Base-by-base conservation (phyloP, 2,113 vertebrate species). In the Peromyscus leucopus region DNA sequence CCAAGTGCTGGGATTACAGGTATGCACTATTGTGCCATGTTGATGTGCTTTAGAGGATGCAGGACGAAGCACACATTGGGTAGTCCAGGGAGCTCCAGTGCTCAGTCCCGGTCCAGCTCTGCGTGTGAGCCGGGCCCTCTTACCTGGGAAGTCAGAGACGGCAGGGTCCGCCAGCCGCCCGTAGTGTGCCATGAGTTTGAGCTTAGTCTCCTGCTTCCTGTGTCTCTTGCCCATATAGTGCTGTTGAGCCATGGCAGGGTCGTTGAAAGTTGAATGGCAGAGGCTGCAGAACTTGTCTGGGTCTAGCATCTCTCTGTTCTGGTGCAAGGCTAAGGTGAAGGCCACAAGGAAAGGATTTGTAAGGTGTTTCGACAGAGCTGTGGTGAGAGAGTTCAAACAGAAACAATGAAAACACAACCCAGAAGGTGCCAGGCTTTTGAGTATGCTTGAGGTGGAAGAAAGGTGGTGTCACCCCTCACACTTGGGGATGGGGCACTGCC, bases 161-260 rank as follows among this genome's bases (percentile, higher is more conserved):
- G 98, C 97, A 71, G 98, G 98, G 57, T 98, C 98, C 1, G 98
- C 98, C 67, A 99, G 98, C 46, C 99, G 99, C 6, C 99, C 99
- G 0, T 99, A 99, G 75, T 99, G 99, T n/a, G 99, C 99, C 99
- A 99, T 99, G 97, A 99, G 99, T 96, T 99, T 99, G 98, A 99
- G 98, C 98, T 99, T 99, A 92, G 99, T 99, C 98, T 99, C 99
- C 93, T 99, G 99, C 96, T 99, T 99, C 97, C 99, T 99, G 97
- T 99, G 99, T 98, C 99, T 99, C 98, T 99, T 99, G 98, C 99
- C 99, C 69, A 98, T 98, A 0, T 99, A 99, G 98, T 99, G 99
- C 95, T 99, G 99, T 92, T 99, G 99, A 97, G 99, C 99, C 99
- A 99, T 99, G 76, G 99, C 98, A 0, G 99, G 99, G 95, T 99